phyloP scores from a whole-genome alignment of 2,797 vertebrate genomes.

The Phoeniculus purpureus region DNA sequence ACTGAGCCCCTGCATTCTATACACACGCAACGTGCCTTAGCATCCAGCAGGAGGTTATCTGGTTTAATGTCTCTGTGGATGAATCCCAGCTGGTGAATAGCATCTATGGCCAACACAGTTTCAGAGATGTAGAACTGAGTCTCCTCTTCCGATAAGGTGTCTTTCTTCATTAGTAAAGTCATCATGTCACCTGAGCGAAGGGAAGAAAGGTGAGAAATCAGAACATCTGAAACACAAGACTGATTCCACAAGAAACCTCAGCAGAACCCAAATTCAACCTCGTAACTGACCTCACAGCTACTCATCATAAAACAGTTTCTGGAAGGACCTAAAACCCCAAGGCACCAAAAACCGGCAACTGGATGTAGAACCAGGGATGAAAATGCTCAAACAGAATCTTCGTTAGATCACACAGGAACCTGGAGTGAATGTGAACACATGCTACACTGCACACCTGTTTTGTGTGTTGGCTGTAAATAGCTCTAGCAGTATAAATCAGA shows the following conservation, averaged over 20 bases:
- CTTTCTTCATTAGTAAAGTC: conserved; percentile 89
- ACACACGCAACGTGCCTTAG: conserved; percentile 82
- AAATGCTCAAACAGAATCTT: neutral
- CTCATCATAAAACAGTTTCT: neutral
- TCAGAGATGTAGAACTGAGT: conserved; percentile 99
- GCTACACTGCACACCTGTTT: neutral
- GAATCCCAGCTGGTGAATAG: conserved; percentile 97
- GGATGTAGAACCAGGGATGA: neutral
- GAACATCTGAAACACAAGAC: neutral
- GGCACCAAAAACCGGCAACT: neutral
- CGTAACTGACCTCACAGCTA: neutral
- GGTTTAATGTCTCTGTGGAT: conserved; percentile 99
- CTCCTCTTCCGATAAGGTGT: conserved; percentile 95
- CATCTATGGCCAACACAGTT: conserved; percentile 96
- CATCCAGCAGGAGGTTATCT: conserved; percentile 95
- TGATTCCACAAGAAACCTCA: neutral
- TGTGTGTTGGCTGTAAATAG: neutral
- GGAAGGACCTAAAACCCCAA: too few species aligned
- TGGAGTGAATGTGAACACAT: neutral
- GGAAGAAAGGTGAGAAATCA: neutral
- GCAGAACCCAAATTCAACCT: neutral
- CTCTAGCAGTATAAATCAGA: neutral
- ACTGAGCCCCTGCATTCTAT: neutral
- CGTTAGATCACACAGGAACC: neutral
- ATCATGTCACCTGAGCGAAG: conserved; percentile 93